A percentile compares a stretch with the other conserved stretches of the same genome.
These are phyloP conservation scores for Nasonia giraulti DNA, from an alignment of 1,140 invertebrate species.

Conservation along the genomic window DNA sequence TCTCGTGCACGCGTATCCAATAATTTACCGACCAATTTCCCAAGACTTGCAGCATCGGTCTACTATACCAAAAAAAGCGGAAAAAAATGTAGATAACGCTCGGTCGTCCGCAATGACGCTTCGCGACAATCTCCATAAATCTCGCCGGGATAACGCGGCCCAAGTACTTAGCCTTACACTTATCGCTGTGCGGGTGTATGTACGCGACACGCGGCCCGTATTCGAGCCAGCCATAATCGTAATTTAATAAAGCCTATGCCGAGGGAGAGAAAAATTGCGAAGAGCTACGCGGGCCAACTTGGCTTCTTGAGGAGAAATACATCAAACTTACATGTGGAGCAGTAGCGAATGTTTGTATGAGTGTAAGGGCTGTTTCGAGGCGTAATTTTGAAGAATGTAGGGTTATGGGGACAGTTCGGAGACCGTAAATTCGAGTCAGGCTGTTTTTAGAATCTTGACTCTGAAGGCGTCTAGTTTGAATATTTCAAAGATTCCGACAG, in stretches of 20 bases:
- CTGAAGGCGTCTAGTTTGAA: no score
- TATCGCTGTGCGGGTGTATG: constrained; percentile 5
- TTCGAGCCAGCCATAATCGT: constrained; percentile 32
- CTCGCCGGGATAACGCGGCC: not conserved
- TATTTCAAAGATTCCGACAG: no score
- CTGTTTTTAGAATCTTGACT: no score
- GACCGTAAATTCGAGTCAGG: no score
- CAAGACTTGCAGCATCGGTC: not conserved
- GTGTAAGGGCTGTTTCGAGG: not conserved
- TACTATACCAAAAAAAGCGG: not conserved
- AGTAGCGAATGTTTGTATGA: not conserved
- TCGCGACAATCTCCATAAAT: constrained; percentile 32
- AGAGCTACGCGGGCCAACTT: constrained; percentile 1
- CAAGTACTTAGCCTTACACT: constrained; percentile 28
- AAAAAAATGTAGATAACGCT: no score
- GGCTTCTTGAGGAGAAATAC: not conserved
- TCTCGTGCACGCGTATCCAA: not conserved
- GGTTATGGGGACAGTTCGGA: no score
- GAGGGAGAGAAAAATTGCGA: constrained; percentile 26
- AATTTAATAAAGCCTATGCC: constrained; percentile 42
- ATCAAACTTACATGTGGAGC: constrained; percentile 26
- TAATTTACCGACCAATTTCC: constrained; percentile 25
- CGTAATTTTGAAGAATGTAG: constrained; percentile 12
- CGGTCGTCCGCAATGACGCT: not conserved
- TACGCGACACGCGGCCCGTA: not conserved